Conservation (phyloP, 2,888 invertebrate genomes). For the Acrobeloides nanus region DNA sequence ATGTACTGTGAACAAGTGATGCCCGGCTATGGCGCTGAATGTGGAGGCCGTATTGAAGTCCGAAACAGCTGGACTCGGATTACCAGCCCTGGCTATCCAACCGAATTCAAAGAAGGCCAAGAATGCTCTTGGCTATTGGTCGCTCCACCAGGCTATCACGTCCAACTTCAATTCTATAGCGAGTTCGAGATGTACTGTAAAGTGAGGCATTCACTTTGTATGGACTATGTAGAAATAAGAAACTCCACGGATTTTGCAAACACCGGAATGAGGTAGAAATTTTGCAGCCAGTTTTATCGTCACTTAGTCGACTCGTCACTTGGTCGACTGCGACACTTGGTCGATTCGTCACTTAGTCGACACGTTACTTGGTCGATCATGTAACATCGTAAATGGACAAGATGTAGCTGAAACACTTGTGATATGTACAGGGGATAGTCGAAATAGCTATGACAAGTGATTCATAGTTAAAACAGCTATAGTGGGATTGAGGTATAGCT, state of each 20-base stretch:
- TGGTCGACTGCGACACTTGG: too few species aligned
- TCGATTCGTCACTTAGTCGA: too few species aligned
- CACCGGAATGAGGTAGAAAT: constrained; percentile 52
- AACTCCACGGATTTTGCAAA: constrained; percentile 54
- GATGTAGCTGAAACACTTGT: too few species aligned
- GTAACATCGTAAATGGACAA: too few species aligned
- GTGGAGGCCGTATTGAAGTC: constrained; percentile 47
- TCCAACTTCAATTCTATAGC: constrained; percentile 51
- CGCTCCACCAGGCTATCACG: constrained; percentile 49
- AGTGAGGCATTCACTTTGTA: constrained; percentile 53
- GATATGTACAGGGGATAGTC: too few species aligned
- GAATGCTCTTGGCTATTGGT: constrained; percentile 53
- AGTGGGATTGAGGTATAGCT: too few species aligned
- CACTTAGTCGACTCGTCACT: too few species aligned
- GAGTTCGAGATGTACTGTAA: constrained; percentile 54
- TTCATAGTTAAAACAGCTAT: too few species aligned
- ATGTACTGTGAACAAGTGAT: constrained; percentile 49
- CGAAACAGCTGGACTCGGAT: constrained; percentile 34
- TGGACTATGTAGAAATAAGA: constrained; percentile 54
- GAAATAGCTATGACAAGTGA: too few species aligned
- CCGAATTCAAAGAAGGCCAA: constrained; percentile 52
- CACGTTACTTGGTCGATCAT: too few species aligned
- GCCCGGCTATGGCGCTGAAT: constrained; percentile 52
- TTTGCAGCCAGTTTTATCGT: not conserved
- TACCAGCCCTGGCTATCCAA: constrained; percentile 49